A percentile compares a stretch with the other conserved stretches of the same genome.
phyloP scores from a whole-genome alignment of 2,797 vertebrate species.

The Alca torda region DNA sequence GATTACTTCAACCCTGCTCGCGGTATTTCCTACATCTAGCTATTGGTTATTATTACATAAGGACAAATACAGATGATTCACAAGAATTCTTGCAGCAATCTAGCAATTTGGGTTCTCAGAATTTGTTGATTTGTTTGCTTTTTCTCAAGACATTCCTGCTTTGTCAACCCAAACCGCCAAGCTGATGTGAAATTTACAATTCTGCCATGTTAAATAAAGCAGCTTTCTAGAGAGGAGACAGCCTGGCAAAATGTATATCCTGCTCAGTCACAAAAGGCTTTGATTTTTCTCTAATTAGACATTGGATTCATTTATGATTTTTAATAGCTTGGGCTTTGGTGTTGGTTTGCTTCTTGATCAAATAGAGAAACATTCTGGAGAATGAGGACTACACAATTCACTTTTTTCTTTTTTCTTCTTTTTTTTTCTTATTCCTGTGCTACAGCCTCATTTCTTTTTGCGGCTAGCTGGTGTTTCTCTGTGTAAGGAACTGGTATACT shows the following conservation, averaged over 20 bases:
- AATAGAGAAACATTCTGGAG: not conserved
- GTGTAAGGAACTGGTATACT: not conserved
- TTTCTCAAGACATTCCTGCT: not conserved
- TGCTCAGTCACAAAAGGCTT: not conserved
- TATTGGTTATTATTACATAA: rapidly evolving
- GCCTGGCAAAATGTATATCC: not conserved
- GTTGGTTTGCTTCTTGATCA: not conserved
- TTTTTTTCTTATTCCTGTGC: not conserved
- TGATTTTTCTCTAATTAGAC: not conserved
- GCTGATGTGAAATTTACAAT: not conserved
- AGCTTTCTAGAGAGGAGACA: not conserved
- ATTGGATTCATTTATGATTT: not conserved
- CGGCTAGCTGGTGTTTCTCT: not conserved
- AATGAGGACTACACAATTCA: not conserved
- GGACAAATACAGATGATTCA: not conserved
- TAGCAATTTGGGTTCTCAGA: not conserved
- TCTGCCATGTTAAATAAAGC: not conserved
- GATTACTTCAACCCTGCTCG: not conserved
- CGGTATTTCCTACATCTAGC: too few species aligned
- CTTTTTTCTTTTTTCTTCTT: too few species aligned
- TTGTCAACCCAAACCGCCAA: not conserved
- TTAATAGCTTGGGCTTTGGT: not conserved
- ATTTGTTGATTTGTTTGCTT: not conserved
- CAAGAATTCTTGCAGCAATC: not conserved
- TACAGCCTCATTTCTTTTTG: not conserved